Conservation (phyloP, 2,797 vertebrate species). For the Diglossa cyanea region DNA sequence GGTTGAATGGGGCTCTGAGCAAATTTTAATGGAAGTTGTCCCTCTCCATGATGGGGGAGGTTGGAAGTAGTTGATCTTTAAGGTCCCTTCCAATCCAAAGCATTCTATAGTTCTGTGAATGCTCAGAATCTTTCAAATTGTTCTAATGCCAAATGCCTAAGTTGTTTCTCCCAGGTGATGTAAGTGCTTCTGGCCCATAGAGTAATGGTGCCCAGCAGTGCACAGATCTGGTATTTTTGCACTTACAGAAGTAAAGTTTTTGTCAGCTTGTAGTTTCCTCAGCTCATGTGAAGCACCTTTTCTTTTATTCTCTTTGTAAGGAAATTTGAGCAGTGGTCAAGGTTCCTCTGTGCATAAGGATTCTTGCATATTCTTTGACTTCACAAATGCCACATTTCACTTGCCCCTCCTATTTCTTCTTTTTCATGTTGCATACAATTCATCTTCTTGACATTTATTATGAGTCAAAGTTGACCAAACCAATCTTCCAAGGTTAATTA, state of each 20-base stretch:
- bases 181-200: background rate
- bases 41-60: accelerated
- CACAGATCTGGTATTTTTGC: background rate
- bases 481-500: conserved; percentile 55
- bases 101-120: background rate
- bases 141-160: background rate
- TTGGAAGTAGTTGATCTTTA: background rate
- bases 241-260: background rate
- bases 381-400: background rate
- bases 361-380: background rate
- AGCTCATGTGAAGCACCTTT: background rate
- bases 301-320: background rate
- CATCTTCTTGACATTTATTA: conserved; percentile 47
- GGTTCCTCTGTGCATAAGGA: background rate
- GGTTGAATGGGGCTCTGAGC: background rate
- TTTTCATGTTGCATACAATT: background rate
- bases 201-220: background rate
- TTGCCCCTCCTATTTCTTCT: background rate
- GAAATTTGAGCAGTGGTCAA: background rate
- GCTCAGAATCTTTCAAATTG: background rate
- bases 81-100: background rate
- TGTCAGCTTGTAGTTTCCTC: background rate
- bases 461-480: conserved; percentile 57
- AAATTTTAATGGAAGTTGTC: background rate
- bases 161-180: background rate